Conservation (phyloP, 2,797 vertebrate species). For the Ctenopoma kingsleyae region DNA sequence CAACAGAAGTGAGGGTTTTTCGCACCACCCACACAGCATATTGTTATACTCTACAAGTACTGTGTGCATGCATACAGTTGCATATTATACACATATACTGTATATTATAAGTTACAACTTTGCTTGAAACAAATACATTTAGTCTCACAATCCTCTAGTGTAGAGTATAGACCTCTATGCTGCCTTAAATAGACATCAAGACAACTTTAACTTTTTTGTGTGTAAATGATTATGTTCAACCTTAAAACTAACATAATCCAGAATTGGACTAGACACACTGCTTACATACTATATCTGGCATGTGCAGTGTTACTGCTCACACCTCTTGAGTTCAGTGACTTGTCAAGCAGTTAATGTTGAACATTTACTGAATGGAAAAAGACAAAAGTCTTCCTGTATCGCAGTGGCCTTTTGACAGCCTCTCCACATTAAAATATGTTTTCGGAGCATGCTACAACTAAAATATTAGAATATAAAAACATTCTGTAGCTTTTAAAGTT, state of each 20-base stretch:
- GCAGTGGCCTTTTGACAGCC: too few species aligned
- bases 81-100: too few species aligned
- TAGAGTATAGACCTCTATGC: not conserved
- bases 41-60: not conserved
- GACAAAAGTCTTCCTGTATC: not conserved
- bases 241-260: not conserved
- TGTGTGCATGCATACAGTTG: slow-evolving; percentile 2
- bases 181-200: not conserved
- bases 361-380: not conserved
- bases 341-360: not conserved
- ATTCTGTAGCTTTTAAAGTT: not conserved
- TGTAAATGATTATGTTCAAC: not conserved
- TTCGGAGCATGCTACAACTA: too few species aligned
- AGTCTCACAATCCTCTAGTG: not conserved
- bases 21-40: slow-evolving; percentile 29
- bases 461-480: too few species aligned
- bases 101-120: not conserved
- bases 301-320: not conserved
- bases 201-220: not conserved
- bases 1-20: slow-evolving; percentile 92
- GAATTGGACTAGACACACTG: not conserved
- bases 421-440: too few species aligned
- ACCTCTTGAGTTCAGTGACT: not conserved
- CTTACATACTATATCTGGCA: not conserved
- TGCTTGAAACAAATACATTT: not conserved